These are phyloP conservation scores for Adelosebastes latens DNA, from an alignment of 2,797 vertebrate species.

Conservation along the genomic window DNA sequence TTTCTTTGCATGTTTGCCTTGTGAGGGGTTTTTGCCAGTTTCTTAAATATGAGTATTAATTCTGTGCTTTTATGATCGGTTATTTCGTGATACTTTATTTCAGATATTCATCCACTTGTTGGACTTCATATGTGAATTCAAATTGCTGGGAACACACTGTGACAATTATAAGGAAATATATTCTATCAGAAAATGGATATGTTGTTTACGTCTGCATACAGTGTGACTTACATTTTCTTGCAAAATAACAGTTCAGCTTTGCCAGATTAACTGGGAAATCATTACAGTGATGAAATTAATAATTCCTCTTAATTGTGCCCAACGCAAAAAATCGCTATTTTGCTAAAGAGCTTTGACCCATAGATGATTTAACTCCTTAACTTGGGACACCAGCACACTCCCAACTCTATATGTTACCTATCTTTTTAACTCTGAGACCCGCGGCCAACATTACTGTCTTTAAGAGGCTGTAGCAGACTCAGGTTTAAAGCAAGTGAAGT, in stretches of 20 bases:
- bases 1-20: neutral
- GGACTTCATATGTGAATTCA: neutral
- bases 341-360: neutral
- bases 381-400: neutral
- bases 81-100: neutral
- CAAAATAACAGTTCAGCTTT: neutral
- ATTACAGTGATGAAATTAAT: neutral
- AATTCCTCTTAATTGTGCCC: neutral
- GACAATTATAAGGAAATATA: neutral
- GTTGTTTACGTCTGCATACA: neutral
- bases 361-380: neutral
- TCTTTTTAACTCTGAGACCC: neutral
- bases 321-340: accelerated
- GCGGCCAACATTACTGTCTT: neutral
- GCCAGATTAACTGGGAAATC: neutral
- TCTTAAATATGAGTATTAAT: neutral
- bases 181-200: neutral
- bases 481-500: neutral
- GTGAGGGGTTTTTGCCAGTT: neutral
- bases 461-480: neutral
- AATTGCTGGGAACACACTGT: neutral
- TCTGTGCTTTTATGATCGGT: neutral
- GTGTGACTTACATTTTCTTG: neutral
- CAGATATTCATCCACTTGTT: neutral
- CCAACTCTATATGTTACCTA: accelerated